These are phyloP conservation scores for Yponomeuta malinellus DNA, from an alignment of 2,888 invertebrate species.

Conservation along the genomic window DNA sequence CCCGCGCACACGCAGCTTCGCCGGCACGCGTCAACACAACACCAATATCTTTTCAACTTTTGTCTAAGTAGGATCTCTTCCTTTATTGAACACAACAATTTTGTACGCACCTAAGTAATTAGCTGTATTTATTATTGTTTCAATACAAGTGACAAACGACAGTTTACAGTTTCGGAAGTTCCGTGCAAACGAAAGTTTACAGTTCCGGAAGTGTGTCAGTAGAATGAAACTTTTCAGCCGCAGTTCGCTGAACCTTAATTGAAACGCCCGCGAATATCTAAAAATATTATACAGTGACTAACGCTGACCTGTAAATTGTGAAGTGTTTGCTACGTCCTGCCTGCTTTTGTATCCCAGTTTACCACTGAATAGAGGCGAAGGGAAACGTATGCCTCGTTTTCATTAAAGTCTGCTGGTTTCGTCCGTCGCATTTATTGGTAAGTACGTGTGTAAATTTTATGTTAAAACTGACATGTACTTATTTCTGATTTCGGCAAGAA, in stretches of 20 bases:
- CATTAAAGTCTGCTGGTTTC: background rate
- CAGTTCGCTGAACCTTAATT: constrained; percentile 45
- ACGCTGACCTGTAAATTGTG: constrained; percentile 49
- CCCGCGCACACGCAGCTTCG: constrained; percentile 34
- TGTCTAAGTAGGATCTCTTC: constrained; percentile 29
- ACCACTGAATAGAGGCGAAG: background rate
- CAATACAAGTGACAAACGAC: no score
- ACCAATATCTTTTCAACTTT: constrained; percentile 36
- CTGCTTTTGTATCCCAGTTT: constrained; percentile 17
- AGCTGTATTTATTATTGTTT: no score
- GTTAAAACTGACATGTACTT: no score
- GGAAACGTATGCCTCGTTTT: background rate
- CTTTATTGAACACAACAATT: constrained; percentile 11
- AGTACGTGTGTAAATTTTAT: no score
- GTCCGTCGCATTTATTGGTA: no score
- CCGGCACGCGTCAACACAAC: constrained; percentile 44
- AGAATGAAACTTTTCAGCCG: constrained; percentile 14
- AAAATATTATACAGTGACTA: constrained; percentile 68
- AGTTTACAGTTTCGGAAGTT: no score
- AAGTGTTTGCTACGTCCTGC: constrained; percentile 54
- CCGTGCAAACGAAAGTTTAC: background rate
- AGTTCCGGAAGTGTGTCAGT: constrained; percentile 21
- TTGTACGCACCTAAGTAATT: constrained; percentile 15
- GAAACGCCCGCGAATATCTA: constrained; percentile 48
- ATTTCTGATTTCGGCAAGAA: no score